A percentile compares a stretch with the other conserved stretches of the same genome.
These are phyloP conservation scores for Calliscelio sp. DNA, from an alignment of 2,888 invertebrate genomes.

Conservation along the genomic window DNA sequence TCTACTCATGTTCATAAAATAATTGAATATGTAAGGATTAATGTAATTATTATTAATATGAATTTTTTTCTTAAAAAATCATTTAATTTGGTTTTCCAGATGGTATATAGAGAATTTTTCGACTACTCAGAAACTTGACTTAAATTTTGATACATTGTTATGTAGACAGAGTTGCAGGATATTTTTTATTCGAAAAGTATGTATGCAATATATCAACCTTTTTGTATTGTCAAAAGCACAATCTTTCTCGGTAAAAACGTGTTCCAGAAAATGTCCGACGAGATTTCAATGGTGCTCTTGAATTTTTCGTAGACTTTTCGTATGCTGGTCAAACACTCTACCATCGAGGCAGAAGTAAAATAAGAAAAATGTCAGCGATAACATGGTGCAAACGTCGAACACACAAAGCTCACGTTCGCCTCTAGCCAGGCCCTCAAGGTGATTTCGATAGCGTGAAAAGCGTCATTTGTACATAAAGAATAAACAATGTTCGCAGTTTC, in stretches of 20 bases:
- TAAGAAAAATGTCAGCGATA: constrained; percentile 72
- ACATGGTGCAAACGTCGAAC: constrained; percentile 64
- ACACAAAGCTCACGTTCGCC: constrained; percentile 67
- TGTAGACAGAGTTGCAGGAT: too few relatives aligned
- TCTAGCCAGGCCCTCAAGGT: constrained; percentile 52
- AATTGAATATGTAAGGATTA: too few relatives aligned
- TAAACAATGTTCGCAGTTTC: constrained; percentile 49
- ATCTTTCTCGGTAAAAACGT: constrained; percentile 59
- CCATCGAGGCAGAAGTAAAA: constrained; percentile 63
- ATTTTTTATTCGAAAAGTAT: constrained; percentile 35
- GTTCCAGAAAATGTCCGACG: constrained; percentile 63
- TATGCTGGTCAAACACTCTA: constrained; percentile 69
- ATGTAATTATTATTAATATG: too few relatives aligned
- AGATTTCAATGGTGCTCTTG: constrained; percentile 68
- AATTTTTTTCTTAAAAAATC: too few relatives aligned
- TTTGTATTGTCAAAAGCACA: constrained; percentile 60
- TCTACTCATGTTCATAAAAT: too few relatives aligned
- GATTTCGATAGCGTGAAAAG: constrained; percentile 67
- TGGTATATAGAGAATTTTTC: too few relatives aligned
- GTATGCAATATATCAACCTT: constrained; percentile 50
- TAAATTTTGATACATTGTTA: too few relatives aligned
- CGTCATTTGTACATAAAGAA: constrained; percentile 63
- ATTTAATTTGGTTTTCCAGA: too few relatives aligned
- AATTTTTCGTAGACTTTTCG: constrained; percentile 71
- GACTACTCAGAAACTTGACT: too few relatives aligned